Evolutionary conservation across 1,140 invertebrate species (phyloP).

Genomic region (Trinorchestia longiramus): DNA sequence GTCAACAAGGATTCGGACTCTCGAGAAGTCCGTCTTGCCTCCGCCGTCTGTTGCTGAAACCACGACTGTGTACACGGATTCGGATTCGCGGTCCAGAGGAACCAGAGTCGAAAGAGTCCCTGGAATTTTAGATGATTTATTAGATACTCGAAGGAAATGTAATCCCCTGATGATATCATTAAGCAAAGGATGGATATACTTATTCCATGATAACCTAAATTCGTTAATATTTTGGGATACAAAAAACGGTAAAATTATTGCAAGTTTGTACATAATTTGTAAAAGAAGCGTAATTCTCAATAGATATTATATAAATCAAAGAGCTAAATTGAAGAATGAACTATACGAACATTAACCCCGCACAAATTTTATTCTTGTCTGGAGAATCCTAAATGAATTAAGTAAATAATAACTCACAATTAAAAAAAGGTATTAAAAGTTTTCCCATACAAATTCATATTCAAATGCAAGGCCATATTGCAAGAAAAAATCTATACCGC

Average conservation of each 20-base stretch:
- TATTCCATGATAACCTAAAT: too few relatives aligned
- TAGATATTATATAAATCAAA: too few relatives aligned
- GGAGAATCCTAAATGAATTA: neutral
- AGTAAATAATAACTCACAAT: neutral
- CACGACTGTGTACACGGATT: constrained; percentile 81
- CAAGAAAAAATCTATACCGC: neutral
- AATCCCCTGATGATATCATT: neutral
- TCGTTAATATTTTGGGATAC: too few relatives aligned
- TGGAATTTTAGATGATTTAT: constrained; percentile 62
- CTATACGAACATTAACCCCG: neutral
- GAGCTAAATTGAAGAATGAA: neutral
- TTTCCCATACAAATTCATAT: neutral
- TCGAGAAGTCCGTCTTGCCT: constrained; percentile 82
- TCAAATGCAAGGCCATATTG: neutral
- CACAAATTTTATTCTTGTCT: neutral
- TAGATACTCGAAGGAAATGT: neutral
- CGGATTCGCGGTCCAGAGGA: constrained; percentile 82
- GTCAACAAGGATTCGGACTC: constrained; percentile 81
- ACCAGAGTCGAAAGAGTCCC: constrained; percentile 84
- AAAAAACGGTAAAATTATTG: too few relatives aligned
- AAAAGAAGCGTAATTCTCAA: too few relatives aligned
- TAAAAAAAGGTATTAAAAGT: neutral
- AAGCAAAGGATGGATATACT: neutral
- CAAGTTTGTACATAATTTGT: too few relatives aligned
- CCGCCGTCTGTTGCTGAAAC: constrained; percentile 88